Conservation (phyloP, 1,140 invertebrate genomes). For the Tetraneura akinire region DNA sequence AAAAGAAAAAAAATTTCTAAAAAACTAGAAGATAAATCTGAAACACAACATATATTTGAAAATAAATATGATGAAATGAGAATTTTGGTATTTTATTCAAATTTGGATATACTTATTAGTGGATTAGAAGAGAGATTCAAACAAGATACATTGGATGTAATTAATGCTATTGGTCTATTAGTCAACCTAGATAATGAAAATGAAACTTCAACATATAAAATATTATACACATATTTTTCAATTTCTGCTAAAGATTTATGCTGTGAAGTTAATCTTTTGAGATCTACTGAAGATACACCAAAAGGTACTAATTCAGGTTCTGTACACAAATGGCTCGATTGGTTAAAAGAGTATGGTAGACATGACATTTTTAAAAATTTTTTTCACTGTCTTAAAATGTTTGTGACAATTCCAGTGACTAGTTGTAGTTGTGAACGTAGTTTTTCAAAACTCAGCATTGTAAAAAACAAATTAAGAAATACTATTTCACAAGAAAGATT, state of each 20-base stretch:
- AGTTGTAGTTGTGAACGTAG: conserved; percentile 26
- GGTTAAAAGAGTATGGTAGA: conserved; percentile 13
- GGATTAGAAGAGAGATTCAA: background rate
- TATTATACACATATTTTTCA: background rate
- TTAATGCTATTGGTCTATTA: background rate
- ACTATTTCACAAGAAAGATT: conserved; percentile 31
- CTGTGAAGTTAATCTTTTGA: background rate
- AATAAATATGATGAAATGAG: conserved; percentile 7
- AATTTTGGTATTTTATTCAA: conserved; percentile 10
- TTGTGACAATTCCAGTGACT: conserved; percentile 29
- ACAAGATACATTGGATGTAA: conserved; percentile 8
- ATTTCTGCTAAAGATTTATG: background rate
- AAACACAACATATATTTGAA: conserved; percentile 8
- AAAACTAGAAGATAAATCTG: conserved; percentile 9
- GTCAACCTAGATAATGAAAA: background rate
- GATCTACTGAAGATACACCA: background rate
- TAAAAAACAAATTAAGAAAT: conserved; percentile 29
- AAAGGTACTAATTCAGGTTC: background rate
- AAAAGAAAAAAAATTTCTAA: conserved; percentile 2
- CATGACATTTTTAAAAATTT: background rate
- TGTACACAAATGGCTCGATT: background rate
- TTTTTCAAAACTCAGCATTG: conserved; percentile 28
- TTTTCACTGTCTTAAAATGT: conserved; percentile 8
- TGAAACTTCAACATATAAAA: conserved; percentile 15
- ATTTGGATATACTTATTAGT: background rate